phyloP scores from a whole-genome alignment of 2,797 vertebrate genomes.

The Chelon auratus region DNA sequence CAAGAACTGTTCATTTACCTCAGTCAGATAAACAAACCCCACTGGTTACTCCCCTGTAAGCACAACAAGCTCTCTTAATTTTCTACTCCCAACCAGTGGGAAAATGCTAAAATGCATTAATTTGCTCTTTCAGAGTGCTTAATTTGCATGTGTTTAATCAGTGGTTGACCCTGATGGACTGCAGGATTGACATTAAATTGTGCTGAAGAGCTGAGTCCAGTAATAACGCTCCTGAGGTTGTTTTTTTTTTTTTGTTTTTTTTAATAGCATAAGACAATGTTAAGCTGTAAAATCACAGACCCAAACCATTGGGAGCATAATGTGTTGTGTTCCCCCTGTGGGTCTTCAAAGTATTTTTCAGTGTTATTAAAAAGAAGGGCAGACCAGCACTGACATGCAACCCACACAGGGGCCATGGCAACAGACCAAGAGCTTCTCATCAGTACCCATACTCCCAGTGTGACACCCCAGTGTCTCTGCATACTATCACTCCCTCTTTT shows the following conservation, averaged over 20 bases:
- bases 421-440: conserved; percentile 76
- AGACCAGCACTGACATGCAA: conserved; percentile 68
- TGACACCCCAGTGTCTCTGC: conserved; percentile 63
- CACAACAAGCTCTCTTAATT: conserved; percentile 14
- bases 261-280: conserved; percentile 54
- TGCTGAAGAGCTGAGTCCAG: conserved; percentile 21
- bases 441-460: conserved; percentile 68
- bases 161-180: conserved; percentile 26
- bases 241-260: conserved; percentile 1
- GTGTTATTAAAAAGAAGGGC: conserved; percentile 71
- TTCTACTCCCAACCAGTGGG: background rate
- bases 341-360: conserved; percentile 69
- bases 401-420: conserved; percentile 74
- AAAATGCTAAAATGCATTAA: conserved; percentile 27
- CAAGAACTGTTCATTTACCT: conserved; percentile 35
- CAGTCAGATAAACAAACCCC: conserved; percentile 14
- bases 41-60: conserved; percentile 3
- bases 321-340: conserved; percentile 56
- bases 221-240: conserved; percentile 17
- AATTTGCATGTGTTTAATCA: conserved; percentile 55
- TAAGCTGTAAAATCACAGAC: conserved; percentile 55
- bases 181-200: conserved; percentile 34
- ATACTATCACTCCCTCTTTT: conserved; percentile 71
- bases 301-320: conserved; percentile 45
- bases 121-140: conserved; percentile 36